Evolutionary conservation across 2,888 invertebrate species (phyloP).

Genomic region (Drosophila anomelani): DNA sequence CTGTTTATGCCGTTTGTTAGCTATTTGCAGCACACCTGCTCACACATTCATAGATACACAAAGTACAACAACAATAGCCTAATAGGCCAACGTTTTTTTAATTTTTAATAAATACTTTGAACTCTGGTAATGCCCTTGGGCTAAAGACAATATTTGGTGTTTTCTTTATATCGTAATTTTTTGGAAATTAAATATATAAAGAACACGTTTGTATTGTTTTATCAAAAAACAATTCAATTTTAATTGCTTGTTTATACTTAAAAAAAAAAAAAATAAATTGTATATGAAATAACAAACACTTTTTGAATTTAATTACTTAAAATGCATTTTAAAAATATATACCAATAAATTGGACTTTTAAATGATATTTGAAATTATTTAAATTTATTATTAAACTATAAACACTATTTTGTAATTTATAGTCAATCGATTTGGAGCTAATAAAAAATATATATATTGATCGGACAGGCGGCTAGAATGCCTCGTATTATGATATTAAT

Average conservation of each 20-base stretch:
- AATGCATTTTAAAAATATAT: neutral
- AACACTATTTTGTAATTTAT: neutral
- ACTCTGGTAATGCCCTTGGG: constrained; percentile 11
- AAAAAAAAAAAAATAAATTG: neutral
- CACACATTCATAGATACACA: constrained; percentile 1
- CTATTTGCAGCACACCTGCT: constrained; percentile 26
- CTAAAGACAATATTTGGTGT: neutral
- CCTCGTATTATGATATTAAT: too few relatives aligned
- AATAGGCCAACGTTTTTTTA: constrained; percentile 6
- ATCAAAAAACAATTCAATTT: neutral
- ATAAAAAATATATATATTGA: too few relatives aligned
- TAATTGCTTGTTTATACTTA: neutral
- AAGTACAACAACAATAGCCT: neutral
- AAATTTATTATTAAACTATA: neutral
- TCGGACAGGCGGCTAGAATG: too few relatives aligned
- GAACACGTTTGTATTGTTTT: neutral
- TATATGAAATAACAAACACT: neutral
- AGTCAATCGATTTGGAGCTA: too few relatives aligned
- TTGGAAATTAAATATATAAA: neutral
- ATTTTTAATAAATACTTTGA: constrained; percentile 23
- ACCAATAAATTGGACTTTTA: neutral
- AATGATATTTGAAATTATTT: neutral
- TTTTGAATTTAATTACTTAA: neutral
- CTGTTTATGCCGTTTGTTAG: constrained; percentile 2
- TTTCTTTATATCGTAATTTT: neutral